These are phyloP conservation scores for Phasia obesa DNA, from an alignment of 2,888 invertebrate species.

Conservation along the genomic window DNA sequence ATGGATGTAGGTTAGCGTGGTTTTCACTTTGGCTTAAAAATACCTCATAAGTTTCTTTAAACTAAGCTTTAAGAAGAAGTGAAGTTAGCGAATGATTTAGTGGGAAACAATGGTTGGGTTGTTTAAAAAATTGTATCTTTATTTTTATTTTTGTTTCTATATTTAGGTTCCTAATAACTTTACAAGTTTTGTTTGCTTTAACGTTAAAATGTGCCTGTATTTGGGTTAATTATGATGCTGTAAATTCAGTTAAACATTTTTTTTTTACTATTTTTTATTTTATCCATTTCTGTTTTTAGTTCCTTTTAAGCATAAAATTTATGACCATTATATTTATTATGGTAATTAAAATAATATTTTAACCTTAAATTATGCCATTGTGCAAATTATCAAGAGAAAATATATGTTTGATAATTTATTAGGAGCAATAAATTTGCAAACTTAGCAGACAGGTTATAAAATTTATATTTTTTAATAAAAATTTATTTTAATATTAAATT, in stretches of 20 bases:
- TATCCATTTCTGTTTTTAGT: no score
- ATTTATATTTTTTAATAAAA: not conserved
- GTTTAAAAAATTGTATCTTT: no score
- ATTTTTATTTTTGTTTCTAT: not conserved
- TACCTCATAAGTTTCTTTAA: no score
- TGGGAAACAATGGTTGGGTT: no score
- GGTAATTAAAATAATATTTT: conserved; percentile 3
- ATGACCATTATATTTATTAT: not conserved
- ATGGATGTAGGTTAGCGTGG: no score
- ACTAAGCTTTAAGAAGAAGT: no score
- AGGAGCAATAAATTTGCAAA: not conserved
- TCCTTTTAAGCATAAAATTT: no score
- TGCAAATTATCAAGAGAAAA: not conserved
- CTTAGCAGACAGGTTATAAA: not conserved
- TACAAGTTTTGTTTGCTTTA: not conserved
- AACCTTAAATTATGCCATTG: not conserved
- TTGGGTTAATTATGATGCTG: no score
- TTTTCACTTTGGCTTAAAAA: no score
- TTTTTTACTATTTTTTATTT: no score
- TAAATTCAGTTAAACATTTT: no score
- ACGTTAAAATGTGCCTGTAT: not conserved
- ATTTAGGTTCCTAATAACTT: conserved; percentile 10
- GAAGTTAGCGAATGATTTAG: no score
- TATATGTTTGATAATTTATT: not conserved
- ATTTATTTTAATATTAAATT: not conserved